Evolutionary conservation across 2,797 vertebrate species (phyloP).

Genomic region (Sibirionetta formosa): DNA sequence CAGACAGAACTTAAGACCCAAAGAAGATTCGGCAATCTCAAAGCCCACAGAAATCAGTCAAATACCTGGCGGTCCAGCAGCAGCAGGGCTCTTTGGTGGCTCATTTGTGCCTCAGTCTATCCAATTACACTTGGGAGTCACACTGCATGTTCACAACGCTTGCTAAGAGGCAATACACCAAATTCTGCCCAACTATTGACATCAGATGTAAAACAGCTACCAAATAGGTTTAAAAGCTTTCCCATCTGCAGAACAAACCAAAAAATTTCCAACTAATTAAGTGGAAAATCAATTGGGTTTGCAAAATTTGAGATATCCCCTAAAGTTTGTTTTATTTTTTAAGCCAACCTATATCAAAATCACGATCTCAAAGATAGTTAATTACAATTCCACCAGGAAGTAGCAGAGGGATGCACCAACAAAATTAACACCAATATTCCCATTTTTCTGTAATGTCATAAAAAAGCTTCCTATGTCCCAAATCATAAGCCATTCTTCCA

Average conservation of each 20-base stretch:
- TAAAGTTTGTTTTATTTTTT: too few species aligned
- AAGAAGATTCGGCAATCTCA: not conserved
- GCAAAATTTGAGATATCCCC: not conserved
- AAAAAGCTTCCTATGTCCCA: not conserved
- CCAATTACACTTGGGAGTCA: not conserved
- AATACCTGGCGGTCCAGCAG: accelerated
- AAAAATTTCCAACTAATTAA: not conserved
- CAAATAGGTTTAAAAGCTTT: not conserved
- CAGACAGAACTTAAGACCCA: not conserved
- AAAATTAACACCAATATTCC: not conserved
- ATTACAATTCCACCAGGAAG: not conserved
- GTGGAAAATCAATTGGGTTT: not conserved
- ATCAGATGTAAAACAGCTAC: too few species aligned
- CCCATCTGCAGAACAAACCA: accelerated
- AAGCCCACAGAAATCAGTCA: not conserved
- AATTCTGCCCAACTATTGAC: not conserved
- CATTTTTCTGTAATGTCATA: not conserved
- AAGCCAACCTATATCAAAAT: not conserved
- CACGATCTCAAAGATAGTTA: not conserved
- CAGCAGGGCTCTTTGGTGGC: accelerated
- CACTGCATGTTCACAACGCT: accelerated
- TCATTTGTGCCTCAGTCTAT: not conserved
- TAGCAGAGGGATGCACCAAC: not conserved
- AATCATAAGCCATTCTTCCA: conserved; percentile 39
- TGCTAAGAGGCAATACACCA: accelerated